These are phyloP conservation scores for Thomomys bottae DNA, from an alignment of 2,113 vertebrate species.

Conservation along the genomic window DNA sequence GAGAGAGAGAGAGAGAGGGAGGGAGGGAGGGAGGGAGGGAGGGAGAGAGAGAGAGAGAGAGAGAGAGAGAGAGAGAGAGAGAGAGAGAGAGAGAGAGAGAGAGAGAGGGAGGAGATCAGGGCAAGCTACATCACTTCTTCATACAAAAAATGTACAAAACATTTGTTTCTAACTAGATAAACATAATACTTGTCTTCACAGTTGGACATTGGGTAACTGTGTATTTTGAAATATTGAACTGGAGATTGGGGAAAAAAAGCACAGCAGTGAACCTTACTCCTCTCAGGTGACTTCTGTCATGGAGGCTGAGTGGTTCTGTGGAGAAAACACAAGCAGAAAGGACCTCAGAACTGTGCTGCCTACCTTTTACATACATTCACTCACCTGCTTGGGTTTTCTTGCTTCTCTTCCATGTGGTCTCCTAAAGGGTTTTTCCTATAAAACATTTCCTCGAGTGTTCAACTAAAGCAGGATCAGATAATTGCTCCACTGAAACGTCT, in stretches of 20 bases:
- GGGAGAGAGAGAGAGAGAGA: slow-evolving; percentile 35
- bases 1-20: slow-evolving; percentile 47
- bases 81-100: slow-evolving; percentile 33
- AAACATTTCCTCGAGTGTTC: neutral
- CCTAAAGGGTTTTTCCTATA: neutral
- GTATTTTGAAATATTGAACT: slow-evolving; percentile 93
- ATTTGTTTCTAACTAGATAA: slow-evolving; percentile 96
- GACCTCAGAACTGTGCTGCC: neutral
- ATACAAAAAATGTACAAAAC: slow-evolving; percentile 99
- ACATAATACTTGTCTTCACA: slow-evolving; percentile 93
- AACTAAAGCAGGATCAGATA: neutral
- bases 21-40: slow-evolving; percentile 8
- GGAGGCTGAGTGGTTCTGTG: slow-evolving; percentile 97
- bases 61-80: slow-evolving; percentile 42
- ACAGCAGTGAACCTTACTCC: no score
- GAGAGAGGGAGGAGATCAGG: slow-evolving; percentile 79
- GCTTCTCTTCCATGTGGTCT: neutral
- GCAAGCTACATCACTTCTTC: slow-evolving; percentile 96
- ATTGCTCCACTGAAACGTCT: slow-evolving; percentile 5
- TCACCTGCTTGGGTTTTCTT: neutral
- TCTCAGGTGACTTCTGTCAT: slow-evolving; percentile 99
- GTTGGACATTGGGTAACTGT: slow-evolving; percentile 92
- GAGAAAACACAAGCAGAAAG: slow-evolving; percentile 62
- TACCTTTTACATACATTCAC: neutral
- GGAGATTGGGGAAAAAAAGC: slow-evolving; percentile 79